A percentile compares a stretch with the other conserved stretches of the same genome.
These are phyloP conservation scores for Scortum barcoo DNA, from an alignment of 2,113 vertebrate genomes.

Conservation along the genomic window DNA sequence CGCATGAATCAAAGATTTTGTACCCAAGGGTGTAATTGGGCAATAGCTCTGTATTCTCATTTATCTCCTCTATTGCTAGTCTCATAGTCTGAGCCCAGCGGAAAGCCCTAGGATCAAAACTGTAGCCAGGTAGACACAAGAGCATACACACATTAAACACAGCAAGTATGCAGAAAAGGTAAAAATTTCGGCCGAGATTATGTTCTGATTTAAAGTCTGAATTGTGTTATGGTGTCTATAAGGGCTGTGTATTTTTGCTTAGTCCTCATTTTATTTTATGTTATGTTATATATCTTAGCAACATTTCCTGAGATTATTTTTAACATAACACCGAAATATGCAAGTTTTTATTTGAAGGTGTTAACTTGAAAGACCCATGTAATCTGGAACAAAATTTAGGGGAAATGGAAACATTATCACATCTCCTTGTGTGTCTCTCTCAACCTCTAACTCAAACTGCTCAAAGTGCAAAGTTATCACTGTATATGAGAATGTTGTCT, in stretches of 20 bases:
- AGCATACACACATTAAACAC: not conserved
- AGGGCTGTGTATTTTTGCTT: not conserved
- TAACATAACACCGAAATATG: not conserved
- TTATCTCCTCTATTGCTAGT: conserved; percentile 84
- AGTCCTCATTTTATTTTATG: too few species aligned
- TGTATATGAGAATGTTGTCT: not conserved
- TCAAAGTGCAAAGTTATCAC: not conserved
- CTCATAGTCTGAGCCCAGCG: conserved; percentile 85
- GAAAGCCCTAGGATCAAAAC: conserved; percentile 84
- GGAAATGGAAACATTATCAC: not conserved
- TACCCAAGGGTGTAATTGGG: conserved; percentile 81
- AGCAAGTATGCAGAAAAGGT: not conserved
- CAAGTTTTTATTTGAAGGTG: not conserved
- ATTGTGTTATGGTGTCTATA: not conserved
- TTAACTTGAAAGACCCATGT: not conserved
- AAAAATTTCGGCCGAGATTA: not conserved
- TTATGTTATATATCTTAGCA: too few species aligned
- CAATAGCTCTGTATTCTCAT: conserved; percentile 74
- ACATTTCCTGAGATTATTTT: not conserved
- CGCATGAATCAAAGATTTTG: conserved; percentile 85
- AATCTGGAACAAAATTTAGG: not conserved
- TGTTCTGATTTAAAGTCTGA: not conserved
- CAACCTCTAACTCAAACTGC: not conserved
- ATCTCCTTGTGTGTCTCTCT: not conserved
- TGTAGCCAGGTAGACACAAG: conserved; percentile 38